Conservation (phyloP, 2,113 vertebrate genomes). For the Pseudois nayaur region DNA sequence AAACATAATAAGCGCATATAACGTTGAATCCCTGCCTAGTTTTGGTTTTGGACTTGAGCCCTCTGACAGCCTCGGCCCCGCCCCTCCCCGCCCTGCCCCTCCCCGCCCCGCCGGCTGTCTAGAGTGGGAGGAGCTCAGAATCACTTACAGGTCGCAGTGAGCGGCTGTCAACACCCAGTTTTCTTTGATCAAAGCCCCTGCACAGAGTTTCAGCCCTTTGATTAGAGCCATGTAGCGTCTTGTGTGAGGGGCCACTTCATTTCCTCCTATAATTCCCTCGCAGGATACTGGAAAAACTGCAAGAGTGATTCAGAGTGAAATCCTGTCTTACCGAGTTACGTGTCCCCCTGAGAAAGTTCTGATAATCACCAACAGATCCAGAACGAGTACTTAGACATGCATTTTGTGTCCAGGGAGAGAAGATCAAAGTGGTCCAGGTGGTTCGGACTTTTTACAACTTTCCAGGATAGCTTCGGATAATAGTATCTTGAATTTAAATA, state of each 20-base stretch:
- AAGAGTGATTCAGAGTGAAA: conserved; percentile 27
- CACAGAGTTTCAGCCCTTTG: not conserved
- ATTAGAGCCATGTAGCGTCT: conserved; percentile 74
- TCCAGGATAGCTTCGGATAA: not conserved
- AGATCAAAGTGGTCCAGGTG: not conserved
- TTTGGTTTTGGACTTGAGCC: not conserved
- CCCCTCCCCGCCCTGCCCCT: fast-evolving
- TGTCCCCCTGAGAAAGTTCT: not conserved
- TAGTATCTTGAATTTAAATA: not conserved
- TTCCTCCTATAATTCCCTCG: conserved; percentile 69
- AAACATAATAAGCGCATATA: not conserved
- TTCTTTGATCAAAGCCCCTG: conserved; percentile 74
- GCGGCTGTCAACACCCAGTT: conserved; percentile 78
- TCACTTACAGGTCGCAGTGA: conserved; percentile 65
- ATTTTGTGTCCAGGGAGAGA: not conserved
- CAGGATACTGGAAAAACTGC: conserved; percentile 62
- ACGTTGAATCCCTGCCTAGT: too few species aligned
- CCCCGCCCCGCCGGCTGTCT: fast-evolving
- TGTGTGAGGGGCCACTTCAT: conserved; percentile 50
- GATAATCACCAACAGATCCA: not conserved
- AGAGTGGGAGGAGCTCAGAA: not conserved
- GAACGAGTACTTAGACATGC: fast-evolving
- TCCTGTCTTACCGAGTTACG: not conserved
- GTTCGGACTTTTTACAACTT: not conserved
- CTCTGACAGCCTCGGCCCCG: not conserved